A percentile compares a stretch with the other conserved stretches of the same genome.
Evolutionary conservation across 2,888 invertebrate genomes (phyloP).

Genomic region (Perizoma flavofasciatum): DNA sequence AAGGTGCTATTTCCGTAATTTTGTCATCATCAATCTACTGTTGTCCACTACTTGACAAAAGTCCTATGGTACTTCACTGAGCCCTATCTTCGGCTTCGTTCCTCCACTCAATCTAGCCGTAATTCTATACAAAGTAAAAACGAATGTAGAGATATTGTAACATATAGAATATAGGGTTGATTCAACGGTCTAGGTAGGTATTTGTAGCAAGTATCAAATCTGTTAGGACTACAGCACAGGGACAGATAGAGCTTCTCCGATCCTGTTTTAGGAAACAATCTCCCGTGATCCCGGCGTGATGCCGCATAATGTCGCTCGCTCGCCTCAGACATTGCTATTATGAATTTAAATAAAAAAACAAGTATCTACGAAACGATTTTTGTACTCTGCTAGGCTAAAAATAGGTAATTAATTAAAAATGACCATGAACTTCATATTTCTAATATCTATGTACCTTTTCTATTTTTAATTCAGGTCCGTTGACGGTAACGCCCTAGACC

Average conservation of each 20-base stretch:
- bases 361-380: slow-evolving; percentile 4
- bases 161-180: no score
- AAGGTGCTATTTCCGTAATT: no score
- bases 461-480: neutral
- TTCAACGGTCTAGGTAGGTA: neutral
- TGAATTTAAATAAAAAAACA: slow-evolving; percentile 61
- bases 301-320: slow-evolving; percentile 75
- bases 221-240: slow-evolving; percentile 18
- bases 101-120: no score
- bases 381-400: neutral
- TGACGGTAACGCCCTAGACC: no score
- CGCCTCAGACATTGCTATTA: slow-evolving; percentile 56
- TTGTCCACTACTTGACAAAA: no score
- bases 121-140: no score
- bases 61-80: no score
- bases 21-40: no score
- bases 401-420: neutral
- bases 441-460: neutral
- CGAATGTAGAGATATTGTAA: no score
- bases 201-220: slow-evolving; percentile 24
- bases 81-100: no score
- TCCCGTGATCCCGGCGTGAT: slow-evolving; percentile 78
- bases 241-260: slow-evolving; percentile 66
- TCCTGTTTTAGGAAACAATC: slow-evolving; percentile 80
- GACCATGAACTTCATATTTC: neutral